Evolutionary conservation across 2,888 invertebrate species (phyloP), one percentile per base, ranked within the genome.

Genomic region (Lacanobia oleracea): DNA sequence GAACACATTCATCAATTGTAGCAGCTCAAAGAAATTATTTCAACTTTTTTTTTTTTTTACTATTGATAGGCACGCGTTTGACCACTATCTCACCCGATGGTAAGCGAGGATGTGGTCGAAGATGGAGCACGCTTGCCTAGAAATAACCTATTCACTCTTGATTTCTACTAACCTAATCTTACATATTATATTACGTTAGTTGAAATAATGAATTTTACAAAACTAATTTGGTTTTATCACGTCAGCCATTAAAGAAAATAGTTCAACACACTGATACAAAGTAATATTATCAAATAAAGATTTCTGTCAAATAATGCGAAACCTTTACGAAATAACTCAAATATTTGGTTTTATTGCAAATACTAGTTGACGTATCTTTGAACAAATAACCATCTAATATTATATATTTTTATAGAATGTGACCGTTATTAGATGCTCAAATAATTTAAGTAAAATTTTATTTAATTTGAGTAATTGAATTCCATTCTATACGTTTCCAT

Each of bases 311-410:
- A 23, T 27, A 48, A n/a, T 48, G 16, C 16, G 21, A 37, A 56
- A n/a, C 16, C 48, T 56, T 70, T 23, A 16, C 45, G 40, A 69
- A 37, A 1, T 37, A 8, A 40, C 14, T 70, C 9, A 70, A 50
- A 57, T 56, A 48, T 70, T 70, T 23, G 5, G 27, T 48, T 45
- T 23, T 23, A 40, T 12, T 48, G 37, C 27, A 56, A 40, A 48
- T 9, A 43, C 40, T 53, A 1, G 21, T 7, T 56, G 21, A 27
- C 9, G n/a, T 27, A 9, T 21, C n/a, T 50, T 43, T 5, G n/a
- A 21, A 23, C 6, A 27, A 57, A 40, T 18, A 40, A 48, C n/a
- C 16, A 69, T 69, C 3, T 48, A 9, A 14, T 18, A 18, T 23
- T 48, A 40, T 56, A 33, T 33, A 33, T 40, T 10, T 27, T n/a